Percentiles rank a stretch among this genome's conserved stretches.
These are phyloP conservation scores for Morinoia aosen DNA, from an alignment of 2,888 invertebrate genomes.

Conservation along the genomic window DNA sequence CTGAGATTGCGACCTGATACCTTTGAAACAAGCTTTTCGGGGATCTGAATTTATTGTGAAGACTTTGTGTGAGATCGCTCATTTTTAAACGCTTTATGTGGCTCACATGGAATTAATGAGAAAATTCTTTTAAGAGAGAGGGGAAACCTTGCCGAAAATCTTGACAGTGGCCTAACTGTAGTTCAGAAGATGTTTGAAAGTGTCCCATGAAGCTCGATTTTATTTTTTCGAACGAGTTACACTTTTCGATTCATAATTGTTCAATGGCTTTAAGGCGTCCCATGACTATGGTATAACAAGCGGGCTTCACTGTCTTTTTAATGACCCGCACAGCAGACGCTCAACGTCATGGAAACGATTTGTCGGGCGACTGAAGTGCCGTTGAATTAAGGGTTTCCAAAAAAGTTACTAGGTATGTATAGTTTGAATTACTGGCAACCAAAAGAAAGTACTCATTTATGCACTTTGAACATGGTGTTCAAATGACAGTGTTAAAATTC, in stretches of 20 bases:
- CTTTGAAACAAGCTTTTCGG: too few species aligned
- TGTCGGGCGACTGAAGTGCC: neutral
- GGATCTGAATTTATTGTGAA: too few species aligned
- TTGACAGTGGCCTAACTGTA: neutral
- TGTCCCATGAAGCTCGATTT: neutral
- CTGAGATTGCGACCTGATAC: too few species aligned
- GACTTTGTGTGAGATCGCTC: too few species aligned
- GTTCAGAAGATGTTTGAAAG: neutral
- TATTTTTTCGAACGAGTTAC: neutral
- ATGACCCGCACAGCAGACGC: neutral
- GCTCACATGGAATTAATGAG: too few species aligned
- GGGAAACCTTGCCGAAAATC: too few species aligned
- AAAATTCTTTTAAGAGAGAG: too few species aligned
- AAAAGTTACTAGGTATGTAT: neutral
- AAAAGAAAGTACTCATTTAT: neutral
- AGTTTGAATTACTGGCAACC: neutral
- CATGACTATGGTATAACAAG: neutral
- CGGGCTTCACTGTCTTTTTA: neutral
- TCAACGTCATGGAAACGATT: neutral
- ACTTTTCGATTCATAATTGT: neutral
- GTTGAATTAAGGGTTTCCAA: neutral
- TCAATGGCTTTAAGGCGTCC: neutral
- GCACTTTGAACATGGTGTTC: neutral
- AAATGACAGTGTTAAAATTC: neutral
- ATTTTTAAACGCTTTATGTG: too few species aligned